A percentile compares a stretch with the other conserved stretches of the same genome.
These are phyloP conservation scores for Zeugodacus cucurbitae DNA, from an alignment of 1,140 invertebrate genomes.

Conservation along the genomic window DNA sequence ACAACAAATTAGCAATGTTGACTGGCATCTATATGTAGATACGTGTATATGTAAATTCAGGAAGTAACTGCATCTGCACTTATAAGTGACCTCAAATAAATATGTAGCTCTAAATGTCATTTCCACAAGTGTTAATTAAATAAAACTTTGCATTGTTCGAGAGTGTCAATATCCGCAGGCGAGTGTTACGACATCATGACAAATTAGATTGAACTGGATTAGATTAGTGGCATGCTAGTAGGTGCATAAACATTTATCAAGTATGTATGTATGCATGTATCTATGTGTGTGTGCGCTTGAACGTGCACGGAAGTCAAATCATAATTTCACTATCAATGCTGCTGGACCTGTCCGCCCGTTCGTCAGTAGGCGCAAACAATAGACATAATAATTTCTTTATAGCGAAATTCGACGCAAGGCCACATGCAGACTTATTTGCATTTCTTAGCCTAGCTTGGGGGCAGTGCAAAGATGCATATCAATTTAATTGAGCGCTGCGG, in stretches of 20 bases:
- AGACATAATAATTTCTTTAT: background rate
- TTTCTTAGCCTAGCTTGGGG: background rate
- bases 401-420: background rate
- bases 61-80: background rate
- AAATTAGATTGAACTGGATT: conserved; percentile 37
- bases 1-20: too few relatives aligned
- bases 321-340: background rate
- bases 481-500: background rate
- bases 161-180: conserved; percentile 14
- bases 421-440: background rate
- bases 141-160: background rate
- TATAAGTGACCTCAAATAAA: background rate
- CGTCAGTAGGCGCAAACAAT: background rate
- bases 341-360: background rate
- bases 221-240: background rate
- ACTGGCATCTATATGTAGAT: background rate
- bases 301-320: conserved; percentile 21
- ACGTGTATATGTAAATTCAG: background rate
- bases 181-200: background rate
- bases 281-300: background rate
- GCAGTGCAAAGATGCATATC: background rate
- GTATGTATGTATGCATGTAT: background rate
- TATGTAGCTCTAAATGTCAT: background rate
- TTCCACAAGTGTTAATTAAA: conserved; percentile 11
- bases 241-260: background rate